Base-by-base conservation (phyloP, 2,113 vertebrate species). In the Platichthys stellatus region DNA sequence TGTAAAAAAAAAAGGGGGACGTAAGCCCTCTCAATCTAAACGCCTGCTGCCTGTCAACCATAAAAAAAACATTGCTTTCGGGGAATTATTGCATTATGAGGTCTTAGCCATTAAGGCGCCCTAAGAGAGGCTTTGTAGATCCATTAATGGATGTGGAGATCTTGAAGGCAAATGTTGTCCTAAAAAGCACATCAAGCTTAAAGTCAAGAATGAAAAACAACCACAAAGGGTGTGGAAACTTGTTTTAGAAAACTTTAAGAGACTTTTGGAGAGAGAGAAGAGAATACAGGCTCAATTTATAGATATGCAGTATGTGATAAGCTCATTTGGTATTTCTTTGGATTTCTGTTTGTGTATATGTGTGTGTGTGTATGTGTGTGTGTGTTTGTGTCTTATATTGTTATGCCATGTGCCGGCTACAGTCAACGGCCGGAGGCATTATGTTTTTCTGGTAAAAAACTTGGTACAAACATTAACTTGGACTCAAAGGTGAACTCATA, bases 21-120 rank as follows among this genome's bases (percentile, higher is more conserved):
- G 43, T 70, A 81, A 81, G 87, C 87, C 81, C 82, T 89, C 71
- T 82, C 77, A 82, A 76, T 81, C 71, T 72, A 84, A 88, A 90
- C 54, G 72, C 74, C 60, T 4, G 47, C 68, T 80, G 80, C 69
- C 80, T 76, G 72, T 86, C 81, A 76, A 76, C 73, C 78, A 71
- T 82, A 59, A 3, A 43, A 78, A 85, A 83, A 73, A 80, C 47
- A 80, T 63, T 73, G 85, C 82, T 56, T 88, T 88, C 60, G 86
- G 88, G 83, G 79, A 86, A 72, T 70, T 65, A 72, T 49, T 87
- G 81, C 88, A 88, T 87, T 86, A 83, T 35, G 54, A 70, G 58
- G 72, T 80, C 63, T 78, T 56, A 67, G 61, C 78, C 20, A 59
- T 80, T 18, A 81, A 47, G 54, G 21, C 0, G 3, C 81, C 74